Conservation (phyloP, 2,888 invertebrate species). For the Euclidia mi region DNA sequence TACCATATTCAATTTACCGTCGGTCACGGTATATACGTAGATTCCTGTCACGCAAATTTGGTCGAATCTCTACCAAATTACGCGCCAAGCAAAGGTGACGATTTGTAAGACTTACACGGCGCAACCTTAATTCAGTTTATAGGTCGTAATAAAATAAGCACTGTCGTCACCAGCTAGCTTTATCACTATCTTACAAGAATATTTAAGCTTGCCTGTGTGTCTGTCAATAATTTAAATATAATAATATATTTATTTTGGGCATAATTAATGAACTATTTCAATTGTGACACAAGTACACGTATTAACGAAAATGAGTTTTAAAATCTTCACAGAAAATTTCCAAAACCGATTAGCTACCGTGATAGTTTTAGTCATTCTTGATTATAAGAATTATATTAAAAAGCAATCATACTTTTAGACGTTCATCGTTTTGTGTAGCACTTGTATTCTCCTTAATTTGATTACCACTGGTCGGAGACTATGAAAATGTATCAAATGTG, state of each 20-base stretch:
- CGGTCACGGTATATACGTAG: conserved; percentile 28
- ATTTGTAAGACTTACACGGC: conserved; percentile 44
- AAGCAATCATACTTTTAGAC: too few species aligned
- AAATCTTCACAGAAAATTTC: too few species aligned
- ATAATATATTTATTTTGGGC: background rate
- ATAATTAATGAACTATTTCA: too few species aligned
- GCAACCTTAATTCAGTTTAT: conserved; percentile 36
- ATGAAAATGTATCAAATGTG: too few species aligned
- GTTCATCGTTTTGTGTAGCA: too few species aligned
- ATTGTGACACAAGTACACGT: too few species aligned
- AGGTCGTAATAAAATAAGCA: conserved; percentile 31
- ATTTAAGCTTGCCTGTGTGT: background rate
- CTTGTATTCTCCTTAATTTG: too few species aligned
- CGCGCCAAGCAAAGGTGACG: conserved; percentile 40
- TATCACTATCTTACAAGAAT: background rate
- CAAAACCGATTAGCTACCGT: too few species aligned
- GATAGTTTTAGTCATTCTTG: too few species aligned
- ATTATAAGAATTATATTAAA: too few species aligned
- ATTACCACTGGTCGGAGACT: too few species aligned
- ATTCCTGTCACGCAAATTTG: conserved; percentile 40
- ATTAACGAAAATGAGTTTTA: too few species aligned
- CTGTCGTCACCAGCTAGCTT: conserved; percentile 10
- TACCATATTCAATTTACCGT: conserved; percentile 25
- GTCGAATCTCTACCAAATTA: conserved; percentile 39
- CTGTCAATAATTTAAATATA: background rate